Evolutionary conservation across 2,113 vertebrate species (phyloP), one percentile per base, ranked within the genome.

Genomic region (Noturus placidus): DNA sequence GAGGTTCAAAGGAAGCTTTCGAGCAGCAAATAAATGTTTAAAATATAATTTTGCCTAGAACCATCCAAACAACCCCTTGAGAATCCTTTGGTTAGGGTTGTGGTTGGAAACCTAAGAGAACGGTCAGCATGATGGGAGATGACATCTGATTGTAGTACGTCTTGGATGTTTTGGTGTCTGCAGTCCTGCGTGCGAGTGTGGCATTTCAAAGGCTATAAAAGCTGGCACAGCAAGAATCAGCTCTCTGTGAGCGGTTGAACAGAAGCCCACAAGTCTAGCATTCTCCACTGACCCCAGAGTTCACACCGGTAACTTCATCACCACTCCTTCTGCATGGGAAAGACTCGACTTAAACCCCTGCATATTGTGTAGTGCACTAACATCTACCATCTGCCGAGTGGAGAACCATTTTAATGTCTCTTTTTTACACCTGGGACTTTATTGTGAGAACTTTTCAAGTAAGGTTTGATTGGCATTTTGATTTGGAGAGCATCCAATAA

Each of bases 181-280:
- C 88, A 59, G 86, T 86, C 80, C 65, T 81, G 54, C 63, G 79
- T 82, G 81, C 33, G 90, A 82, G 88, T 88, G 86, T 88, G 85
- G 69, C 83, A 88, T 91, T 89, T 91, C 84, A 91, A 89, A 87
- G 90, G 52, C 85, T 91, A 61, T 38, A 85, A 70, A 87, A 88
- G 42, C 80, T 91, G 90, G 90, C 90, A 91, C 65, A 72, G 72
- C 74, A 89, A 91, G 88, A 91, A 91, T 91, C 61, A 72, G 82
- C 81, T 72, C 90, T 88, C 82, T 89, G 87, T 89, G 77, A 85
- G 74, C 57, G 33, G 70, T 81, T 87, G 77, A 87, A 89, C 85
- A 87, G 85, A 90, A 80, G 65, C 76, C 83, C 87, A 88, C 82
- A 77, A 74, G 77, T 87, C 82, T 82, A 83, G 87, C 17, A 52